Base-by-base conservation (phyloP, 2,888 invertebrate species). In the Stramonita haemastoma region DNA sequence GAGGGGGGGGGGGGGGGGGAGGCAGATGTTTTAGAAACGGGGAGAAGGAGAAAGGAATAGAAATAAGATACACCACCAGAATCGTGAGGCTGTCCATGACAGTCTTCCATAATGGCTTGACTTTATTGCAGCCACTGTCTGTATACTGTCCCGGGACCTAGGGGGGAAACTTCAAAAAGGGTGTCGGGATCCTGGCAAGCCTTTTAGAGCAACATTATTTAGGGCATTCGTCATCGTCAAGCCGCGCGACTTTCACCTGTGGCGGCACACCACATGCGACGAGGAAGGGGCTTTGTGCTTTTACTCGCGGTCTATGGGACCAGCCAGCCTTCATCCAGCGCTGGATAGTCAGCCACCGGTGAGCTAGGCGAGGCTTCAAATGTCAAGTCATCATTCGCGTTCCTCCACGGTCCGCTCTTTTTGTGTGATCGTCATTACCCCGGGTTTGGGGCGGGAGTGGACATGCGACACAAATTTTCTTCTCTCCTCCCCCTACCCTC, bases 151-250 rank as follows among this genome's bases (percentile, higher is more conserved):
- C 60, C 22, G 60, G 60, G 60, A 60, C 19, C 22, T 22, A 2
- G 4, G n/a, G 73, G 13, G 26, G 29, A n/a, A 6, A 46, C 6
- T 46, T 5, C 22, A 26, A 0, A 83, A 46, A 83, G 46, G 79
- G 5, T 34, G n/a, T 34, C 79, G 15, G 79, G 32, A 34, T 0
- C 34, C 34, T 79, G n/a, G 79, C 15, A 6, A 79, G 79, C 79
- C 34, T 34, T 79, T 79, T 6, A 79, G 32, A 79, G 79, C 79
- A n/a, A 79, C 79, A 79, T 34, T 79, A 79, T 79, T 79, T 15
- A n/a, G 79, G 79, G 34, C 79, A 79, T 79, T 79, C 79, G 79
- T 79, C 79, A 79, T 79, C 79, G 79, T 79, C 79, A 79, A 34
- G 34, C 19, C 19, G 15, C 32, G 19, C 32, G 32, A 79, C 79